phyloP scores from a whole-genome alignment of 2,113 vertebrate genomes.

The Oncorhynchus clarkii region DNA sequence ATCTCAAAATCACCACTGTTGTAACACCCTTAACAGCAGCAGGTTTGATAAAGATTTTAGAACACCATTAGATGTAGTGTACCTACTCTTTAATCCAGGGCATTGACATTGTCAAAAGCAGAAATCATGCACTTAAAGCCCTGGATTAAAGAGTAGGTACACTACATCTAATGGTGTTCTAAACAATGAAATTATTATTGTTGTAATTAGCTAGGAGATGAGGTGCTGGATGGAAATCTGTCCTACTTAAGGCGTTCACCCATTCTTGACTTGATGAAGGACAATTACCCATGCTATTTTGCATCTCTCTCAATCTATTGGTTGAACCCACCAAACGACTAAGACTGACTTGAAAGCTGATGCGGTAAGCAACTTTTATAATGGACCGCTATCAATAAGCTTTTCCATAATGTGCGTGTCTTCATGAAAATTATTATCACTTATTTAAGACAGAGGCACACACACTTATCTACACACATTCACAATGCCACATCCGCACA shows the following conservation, averaged over 20 bases:
- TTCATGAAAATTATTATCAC: too few species aligned
- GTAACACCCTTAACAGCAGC: background rate
- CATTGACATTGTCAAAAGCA: background rate
- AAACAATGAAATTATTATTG: background rate
- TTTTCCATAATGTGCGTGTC: background rate
- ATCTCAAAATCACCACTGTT: background rate
- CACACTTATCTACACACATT: background rate
- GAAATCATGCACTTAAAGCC: background rate
- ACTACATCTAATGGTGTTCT: background rate
- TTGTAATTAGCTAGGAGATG: slow-evolving; percentile 3
- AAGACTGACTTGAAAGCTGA: too few species aligned
- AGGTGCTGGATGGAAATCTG: background rate
- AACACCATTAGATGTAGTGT: too few species aligned
- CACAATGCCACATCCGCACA: background rate
- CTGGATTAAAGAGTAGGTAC: background rate
- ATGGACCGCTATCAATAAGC: background rate
- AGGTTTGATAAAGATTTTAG: background rate
- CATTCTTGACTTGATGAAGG: too few species aligned
- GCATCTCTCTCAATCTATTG: too few species aligned
- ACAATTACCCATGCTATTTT: too few species aligned
- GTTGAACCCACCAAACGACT: too few species aligned
- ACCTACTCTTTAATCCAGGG: too few species aligned
- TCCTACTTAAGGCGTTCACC: background rate
- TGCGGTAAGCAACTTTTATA: background rate
- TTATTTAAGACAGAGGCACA: background rate